A percentile compares a stretch with the other conserved stretches of the same genome.
Evolutionary conservation across 2,888 invertebrate genomes (phyloP).

Genomic region (Ochlodes sylvanus): DNA sequence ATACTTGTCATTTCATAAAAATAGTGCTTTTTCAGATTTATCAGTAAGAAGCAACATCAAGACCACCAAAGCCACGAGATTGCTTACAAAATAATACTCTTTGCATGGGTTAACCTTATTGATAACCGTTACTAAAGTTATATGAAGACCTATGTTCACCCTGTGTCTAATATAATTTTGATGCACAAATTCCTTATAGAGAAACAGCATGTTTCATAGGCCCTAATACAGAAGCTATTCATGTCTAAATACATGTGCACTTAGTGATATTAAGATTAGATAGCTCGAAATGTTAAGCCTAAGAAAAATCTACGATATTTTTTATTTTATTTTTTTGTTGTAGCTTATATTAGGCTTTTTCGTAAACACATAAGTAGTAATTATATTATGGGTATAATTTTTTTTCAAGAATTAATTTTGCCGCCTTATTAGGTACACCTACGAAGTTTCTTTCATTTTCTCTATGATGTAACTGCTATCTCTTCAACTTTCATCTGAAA

Average conservation of each 20-base stretch:
- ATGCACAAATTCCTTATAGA: conserved; percentile 14
- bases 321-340: conserved; percentile 67
- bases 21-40: conserved; percentile 66
- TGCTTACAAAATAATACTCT: conserved; percentile 73
- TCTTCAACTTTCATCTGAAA: conserved; percentile 85
- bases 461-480: conserved; percentile 70
- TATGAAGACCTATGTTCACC: conserved; percentile 58
- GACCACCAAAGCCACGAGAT: conserved; percentile 61
- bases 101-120: conserved; percentile 60
- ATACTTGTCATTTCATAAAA: conserved; percentile 84
- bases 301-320: conserved; percentile 76
- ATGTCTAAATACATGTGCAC: conserved; percentile 80
- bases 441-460: conserved; percentile 81
- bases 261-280: conserved; percentile 75
- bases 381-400: conserved; percentile 73
- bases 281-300: conserved; percentile 81
- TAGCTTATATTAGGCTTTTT: conserved; percentile 81
- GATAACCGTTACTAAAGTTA: conserved; percentile 66
- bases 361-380: conserved; percentile 72
- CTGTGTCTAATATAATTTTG: conserved; percentile 14
- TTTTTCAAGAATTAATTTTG: conserved; percentile 76
- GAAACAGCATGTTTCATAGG: conserved; percentile 18
- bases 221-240: conserved; percentile 61
- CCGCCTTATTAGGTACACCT: conserved; percentile 79
- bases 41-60: conserved; percentile 71